Evolutionary conservation across 2,797 vertebrate species (phyloP), one percentile per base, ranked within the genome.

Genomic region (Gymnothorax reevesii): DNA sequence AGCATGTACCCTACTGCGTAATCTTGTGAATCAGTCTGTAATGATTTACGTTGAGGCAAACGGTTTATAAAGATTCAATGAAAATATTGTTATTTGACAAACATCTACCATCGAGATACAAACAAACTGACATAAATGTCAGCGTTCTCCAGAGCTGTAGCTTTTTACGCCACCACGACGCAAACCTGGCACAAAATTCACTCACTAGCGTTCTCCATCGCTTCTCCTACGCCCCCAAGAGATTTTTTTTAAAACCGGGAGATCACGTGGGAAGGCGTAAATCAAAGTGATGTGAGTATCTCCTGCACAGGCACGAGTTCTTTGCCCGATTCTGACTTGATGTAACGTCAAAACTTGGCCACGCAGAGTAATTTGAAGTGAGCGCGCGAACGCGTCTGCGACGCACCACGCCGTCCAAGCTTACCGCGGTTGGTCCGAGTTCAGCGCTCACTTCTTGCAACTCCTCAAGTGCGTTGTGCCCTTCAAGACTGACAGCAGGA

Each of bases 401-500:
- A 86, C 86, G 83, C 83, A 59, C 42, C 59, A 87, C 84, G 57
- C 85, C 88, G 12, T 90, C 89, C 90, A 54, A 87, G 86, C 90
- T 87, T 77, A 87, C 90, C 85, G 85, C 90, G 92, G 92, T 92
- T 92, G 89, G 62, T 27, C 86, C 49, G 77, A 86, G 85, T 82
- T 80, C 55, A 85, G 90, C 83, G 84, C 62, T 64, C 85, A 22
- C 84, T 83, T 77, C 88, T 86, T 83, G 89, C 89, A 90, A 87
- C 87, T 83, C 20, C 80, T 42, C 64, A 57, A 82, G n/a, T 69
- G 17, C 33, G n/a, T 27, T 82, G 49, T 69, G 33, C 54, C 13
- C 83, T 57, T 57, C 33, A 80, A 17, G 33, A 22, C 33, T 49
- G 22, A 75, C 25, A 52, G 49, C 55, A 57, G 52, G 6, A 42